Percentiles rank a stretch among this genome's conserved stretches.
Conservation (phyloP, 2,113 vertebrate species). For the Motacilla tschutschensis region DNA sequence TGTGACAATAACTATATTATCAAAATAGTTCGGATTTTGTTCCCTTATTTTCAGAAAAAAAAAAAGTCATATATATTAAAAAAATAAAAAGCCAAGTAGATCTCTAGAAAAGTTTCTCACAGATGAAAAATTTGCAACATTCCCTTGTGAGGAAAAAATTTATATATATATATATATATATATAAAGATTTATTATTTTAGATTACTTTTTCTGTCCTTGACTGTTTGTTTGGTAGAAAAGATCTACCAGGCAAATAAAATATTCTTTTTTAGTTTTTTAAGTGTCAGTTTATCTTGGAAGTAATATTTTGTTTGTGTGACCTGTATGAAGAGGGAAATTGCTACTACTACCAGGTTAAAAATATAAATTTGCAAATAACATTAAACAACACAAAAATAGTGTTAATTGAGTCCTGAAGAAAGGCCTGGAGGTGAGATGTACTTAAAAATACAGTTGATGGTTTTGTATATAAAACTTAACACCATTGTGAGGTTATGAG, state of each 20-base stretch:
- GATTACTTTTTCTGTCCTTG: background rate
- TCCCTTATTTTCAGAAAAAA: background rate
- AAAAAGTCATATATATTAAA: background rate
- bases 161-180: too few species aligned
- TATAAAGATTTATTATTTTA: background rate
- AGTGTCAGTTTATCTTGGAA: background rate
- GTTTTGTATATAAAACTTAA: background rate
- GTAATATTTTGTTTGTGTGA: background rate
- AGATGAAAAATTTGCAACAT: background rate
- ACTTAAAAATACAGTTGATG: background rate
- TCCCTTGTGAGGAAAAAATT: background rate
- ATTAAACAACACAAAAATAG: background rate
- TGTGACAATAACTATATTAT: background rate
- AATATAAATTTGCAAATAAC: background rate
- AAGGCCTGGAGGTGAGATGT: background rate
- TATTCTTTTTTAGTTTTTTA: background rate
- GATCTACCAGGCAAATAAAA: background rate
- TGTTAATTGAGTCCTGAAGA: background rate
- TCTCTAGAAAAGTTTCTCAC: background rate
- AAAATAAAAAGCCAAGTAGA: background rate
- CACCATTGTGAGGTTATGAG: background rate
- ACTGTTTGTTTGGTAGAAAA: background rate
- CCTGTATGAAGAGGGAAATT: background rate
- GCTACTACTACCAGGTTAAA: background rate
- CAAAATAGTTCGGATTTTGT: background rate